A percentile compares a stretch with the other conserved stretches of the same genome.
Conservation (phyloP, 2,113 vertebrate species). For the Cnemophilus loriae region DNA sequence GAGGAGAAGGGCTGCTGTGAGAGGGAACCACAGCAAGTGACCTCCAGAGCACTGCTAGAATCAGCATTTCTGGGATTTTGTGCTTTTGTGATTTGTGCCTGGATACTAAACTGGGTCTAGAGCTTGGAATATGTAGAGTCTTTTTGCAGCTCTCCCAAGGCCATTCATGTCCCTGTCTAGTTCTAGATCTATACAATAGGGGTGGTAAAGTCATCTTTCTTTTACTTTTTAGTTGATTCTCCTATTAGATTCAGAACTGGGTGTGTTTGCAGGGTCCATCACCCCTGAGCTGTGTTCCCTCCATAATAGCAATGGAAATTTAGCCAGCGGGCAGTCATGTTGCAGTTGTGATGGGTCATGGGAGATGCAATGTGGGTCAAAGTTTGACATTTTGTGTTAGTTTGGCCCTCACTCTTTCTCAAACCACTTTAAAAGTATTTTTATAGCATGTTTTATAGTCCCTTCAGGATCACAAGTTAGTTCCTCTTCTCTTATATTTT, state of each 20-base stretch:
- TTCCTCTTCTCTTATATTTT: background rate
- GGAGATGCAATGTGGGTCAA: background rate
- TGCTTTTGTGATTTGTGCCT: background rate
- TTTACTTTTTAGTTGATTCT: background rate
- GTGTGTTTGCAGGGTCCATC: background rate
- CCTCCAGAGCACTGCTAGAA: background rate
- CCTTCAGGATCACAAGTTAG: background rate
- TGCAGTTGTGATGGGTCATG: background rate
- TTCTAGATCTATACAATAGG: background rate
- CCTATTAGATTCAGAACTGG: background rate
- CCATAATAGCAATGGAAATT: background rate
- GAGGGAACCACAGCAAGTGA: background rate
- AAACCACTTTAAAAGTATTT: slow-evolving; percentile 8
- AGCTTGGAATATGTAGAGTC: background rate
- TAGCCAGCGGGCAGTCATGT: background rate
- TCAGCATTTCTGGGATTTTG: background rate
- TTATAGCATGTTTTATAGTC: background rate
- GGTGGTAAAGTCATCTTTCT: background rate
- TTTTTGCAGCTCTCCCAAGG: background rate
- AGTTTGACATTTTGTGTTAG: background rate
- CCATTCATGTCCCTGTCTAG: background rate
- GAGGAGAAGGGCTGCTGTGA: background rate
- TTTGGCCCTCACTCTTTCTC: background rate
- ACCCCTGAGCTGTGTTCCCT: background rate
- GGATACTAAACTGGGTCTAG: background rate